Percentiles rank a stretch among this genome's conserved stretches.
phyloP scores from a whole-genome alignment of 2,888 invertebrate species.

The Drosophila nr. perissopoda region DNA sequence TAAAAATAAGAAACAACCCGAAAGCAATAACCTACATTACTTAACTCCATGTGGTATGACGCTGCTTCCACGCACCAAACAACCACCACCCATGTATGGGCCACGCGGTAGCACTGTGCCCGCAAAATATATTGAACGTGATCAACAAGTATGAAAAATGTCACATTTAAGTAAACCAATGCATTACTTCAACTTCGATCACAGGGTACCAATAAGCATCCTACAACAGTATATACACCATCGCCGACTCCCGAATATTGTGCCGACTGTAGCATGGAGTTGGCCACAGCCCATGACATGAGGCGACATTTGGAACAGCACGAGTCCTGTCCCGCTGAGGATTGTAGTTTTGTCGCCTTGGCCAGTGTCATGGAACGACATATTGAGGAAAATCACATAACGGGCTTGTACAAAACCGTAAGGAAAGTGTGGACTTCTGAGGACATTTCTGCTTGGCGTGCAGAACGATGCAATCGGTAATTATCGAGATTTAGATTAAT shows the following conservation, averaged over 20 bases:
- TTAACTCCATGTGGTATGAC: constrained; percentile 84
- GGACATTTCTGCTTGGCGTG: constrained; percentile 93
- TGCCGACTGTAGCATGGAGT: constrained; percentile 93
- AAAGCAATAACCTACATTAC: constrained; percentile 61
- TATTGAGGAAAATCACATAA: constrained; percentile 92
- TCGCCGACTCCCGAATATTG: constrained; percentile 86
- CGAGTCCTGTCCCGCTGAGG: constrained; percentile 91
- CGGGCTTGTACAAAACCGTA: constrained; percentile 93
- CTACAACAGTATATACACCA: neutral
- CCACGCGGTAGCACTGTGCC: constrained; percentile 83
- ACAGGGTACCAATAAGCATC: constrained; percentile 2
- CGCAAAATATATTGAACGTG: constrained; percentile 66
- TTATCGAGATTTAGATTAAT: neutral
- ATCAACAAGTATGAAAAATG: constrained; percentile 32
- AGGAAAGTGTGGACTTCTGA: constrained; percentile 91
- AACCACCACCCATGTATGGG: constrained; percentile 85
- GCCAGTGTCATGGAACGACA: constrained; percentile 91
- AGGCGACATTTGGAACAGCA: constrained; percentile 90
- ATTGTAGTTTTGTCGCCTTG: constrained; percentile 86
- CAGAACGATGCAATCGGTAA: constrained; percentile 90
- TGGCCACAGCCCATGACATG: constrained; percentile 87
- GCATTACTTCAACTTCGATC: neutral
- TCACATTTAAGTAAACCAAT: neutral
- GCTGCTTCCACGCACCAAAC: constrained; percentile 79
- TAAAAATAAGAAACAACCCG: constrained; percentile 43